Evolutionary conservation across 1,140 invertebrate species (phyloP).

Genomic region (Drosophila athabasca): DNA sequence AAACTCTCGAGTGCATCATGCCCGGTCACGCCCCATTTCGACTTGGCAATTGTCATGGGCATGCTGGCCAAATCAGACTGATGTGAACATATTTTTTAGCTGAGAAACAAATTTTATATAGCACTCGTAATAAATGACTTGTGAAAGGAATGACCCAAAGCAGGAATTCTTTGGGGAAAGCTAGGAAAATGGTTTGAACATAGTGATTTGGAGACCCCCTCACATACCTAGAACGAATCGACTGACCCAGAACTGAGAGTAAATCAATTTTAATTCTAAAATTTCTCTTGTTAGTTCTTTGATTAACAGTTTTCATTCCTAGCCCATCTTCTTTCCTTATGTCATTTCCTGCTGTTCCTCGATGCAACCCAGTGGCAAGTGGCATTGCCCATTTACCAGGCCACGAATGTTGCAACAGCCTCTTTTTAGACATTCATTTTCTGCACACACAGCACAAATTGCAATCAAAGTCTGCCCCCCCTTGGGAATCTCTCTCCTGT

Average conservation of each 20-base stretch:
- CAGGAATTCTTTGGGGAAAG: not conserved
- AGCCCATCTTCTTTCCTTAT: not conserved
- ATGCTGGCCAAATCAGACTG: constrained; percentile 31
- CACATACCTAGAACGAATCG: no score
- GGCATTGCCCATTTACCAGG: constrained; percentile 33
- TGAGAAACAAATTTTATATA: no score
- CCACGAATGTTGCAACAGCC: constrained; percentile 22
- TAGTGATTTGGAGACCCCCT: no score
- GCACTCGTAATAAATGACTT: constrained; percentile 30
- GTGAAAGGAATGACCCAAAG: not conserved
- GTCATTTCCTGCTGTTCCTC: not conserved
- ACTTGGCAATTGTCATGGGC: constrained; percentile 63
- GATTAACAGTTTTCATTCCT: not conserved
- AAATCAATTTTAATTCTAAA: not conserved
- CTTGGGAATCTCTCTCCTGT: constrained; percentile 4
- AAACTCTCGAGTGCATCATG: no score
- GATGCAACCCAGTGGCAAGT: constrained; percentile 10
- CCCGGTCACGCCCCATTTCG: constrained; percentile 56
- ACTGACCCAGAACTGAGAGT: no score
- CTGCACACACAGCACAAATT: constrained; percentile 69
- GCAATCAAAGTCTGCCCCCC: constrained; percentile 63
- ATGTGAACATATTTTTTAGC: constrained; percentile 33
- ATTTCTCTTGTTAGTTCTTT: no score
- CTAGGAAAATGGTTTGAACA: not conserved
- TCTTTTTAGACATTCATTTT: constrained; percentile 50